Evolutionary conservation across 2,888 invertebrate species (phyloP).

Genomic region (Harpagoxenus sublaevis): DNA sequence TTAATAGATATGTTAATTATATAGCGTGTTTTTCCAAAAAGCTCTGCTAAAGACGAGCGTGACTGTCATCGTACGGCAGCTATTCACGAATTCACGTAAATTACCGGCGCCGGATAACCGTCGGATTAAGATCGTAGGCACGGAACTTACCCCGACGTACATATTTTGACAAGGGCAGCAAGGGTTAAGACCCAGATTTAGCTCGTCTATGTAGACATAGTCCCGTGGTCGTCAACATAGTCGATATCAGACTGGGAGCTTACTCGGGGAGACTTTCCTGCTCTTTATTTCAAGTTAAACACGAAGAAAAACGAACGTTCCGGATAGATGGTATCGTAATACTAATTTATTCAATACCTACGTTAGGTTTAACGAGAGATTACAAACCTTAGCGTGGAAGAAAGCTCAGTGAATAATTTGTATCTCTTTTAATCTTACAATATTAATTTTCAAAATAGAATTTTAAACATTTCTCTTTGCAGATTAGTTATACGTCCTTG

Average conservation of each 20-base stretch:
- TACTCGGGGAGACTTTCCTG: neutral
- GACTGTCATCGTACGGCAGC: neutral
- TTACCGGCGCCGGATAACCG: constrained; percentile 36
- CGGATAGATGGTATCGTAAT: neutral
- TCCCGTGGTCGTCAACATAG: constrained; percentile 24
- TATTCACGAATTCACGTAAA: constrained; percentile 34
- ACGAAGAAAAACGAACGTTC: constrained; percentile 21
- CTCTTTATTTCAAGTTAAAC: constrained; percentile 30
- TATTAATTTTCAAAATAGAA: neutral
- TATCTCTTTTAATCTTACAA: neutral
- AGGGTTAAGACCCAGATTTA: constrained; percentile 54
- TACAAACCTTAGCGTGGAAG: neutral
- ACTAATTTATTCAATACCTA: constrained; percentile 21
- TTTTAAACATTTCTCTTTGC: neutral
- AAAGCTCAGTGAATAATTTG: neutral
- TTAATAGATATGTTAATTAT: neutral
- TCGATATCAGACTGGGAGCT: constrained; percentile 21
- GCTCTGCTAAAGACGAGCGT: neutral
- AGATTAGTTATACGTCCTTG: neutral
- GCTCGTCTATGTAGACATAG: constrained; percentile 40
- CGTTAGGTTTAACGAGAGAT: neutral
- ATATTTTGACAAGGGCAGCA: constrained; percentile 52
- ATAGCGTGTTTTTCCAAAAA: neutral
- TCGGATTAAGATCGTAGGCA: constrained; percentile 51
- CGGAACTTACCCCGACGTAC: constrained; percentile 41